These are phyloP conservation scores for Poecilobothrus nobilitatus DNA, from an alignment of 2,888 invertebrate species.

Conservation along the genomic window DNA sequence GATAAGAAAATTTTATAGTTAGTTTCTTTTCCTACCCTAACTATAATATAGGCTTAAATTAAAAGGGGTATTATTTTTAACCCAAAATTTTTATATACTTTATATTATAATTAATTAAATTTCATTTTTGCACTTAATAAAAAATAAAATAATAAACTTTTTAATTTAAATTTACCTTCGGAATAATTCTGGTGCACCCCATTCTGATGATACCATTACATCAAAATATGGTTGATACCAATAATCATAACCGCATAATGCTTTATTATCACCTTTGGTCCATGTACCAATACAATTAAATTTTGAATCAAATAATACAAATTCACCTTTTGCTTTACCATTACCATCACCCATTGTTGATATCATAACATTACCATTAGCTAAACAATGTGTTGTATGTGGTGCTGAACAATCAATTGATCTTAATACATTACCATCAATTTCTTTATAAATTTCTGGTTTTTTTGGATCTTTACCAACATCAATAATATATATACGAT, in stretches of 20 bases:
- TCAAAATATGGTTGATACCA: conserved; percentile 96
- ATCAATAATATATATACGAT: conserved; percentile 78
- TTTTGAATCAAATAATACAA: conserved; percentile 75
- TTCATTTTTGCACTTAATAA: no score
- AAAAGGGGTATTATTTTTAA: no score
- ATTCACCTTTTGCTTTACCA: conserved; percentile 81
- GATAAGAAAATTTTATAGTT: no score
- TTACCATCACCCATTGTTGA: conserved; percentile 84
- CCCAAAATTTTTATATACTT: no score
- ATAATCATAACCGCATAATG: conserved; percentile 85
- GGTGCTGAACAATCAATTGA: conserved; percentile 72
- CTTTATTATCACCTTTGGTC: conserved; percentile 54
- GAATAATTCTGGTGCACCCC: conserved; percentile 82
- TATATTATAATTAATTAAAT: no score
- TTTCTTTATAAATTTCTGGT: conserved; percentile 67
- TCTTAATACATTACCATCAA: conserved; percentile 72
- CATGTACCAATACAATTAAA: conserved; percentile 59
- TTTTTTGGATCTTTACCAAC: conserved; percentile 61
- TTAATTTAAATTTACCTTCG: no score
- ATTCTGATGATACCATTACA: conserved; percentile 83
- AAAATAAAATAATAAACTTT: no score
- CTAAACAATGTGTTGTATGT: conserved; percentile 90
- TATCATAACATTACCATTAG: conserved; percentile 89
- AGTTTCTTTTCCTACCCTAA: no score
- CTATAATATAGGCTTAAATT: no score